Base-by-base conservation (phyloP, 1,140 invertebrate species). In the Camponotus vicinus region DNA sequence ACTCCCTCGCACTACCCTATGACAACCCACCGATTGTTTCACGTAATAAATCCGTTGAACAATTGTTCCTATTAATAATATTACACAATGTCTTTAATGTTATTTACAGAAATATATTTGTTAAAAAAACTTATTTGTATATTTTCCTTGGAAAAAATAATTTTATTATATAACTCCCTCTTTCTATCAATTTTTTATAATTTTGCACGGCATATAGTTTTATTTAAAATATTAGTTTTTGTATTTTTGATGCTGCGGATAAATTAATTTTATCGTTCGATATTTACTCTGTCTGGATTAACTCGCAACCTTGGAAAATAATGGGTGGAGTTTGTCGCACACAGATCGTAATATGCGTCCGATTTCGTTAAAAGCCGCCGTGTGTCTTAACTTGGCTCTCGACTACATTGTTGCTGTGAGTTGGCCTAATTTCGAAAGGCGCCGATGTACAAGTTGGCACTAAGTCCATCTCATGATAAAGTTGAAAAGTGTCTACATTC, bases 341-440 rank as follows among this genome's bases (percentile, higher is more conserved):
- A 45, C 63, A 40, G 6, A 15, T 40, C 37, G 63, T 75, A 84
- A 89, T 78, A 89, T 52, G 40, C 18, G 42, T 66, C 45, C 37
- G 64, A 71, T 82, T 66, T 55, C 64, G 59, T 89, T 87, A 87
- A 80, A 87, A 80, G 79, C 49, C 42, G 3, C 32, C 32, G 69
- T 59, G 59, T 70, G n/a, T 63, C 55, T 63, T 70, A 32, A 79
- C 66, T 89, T 90, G 88, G 89, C 89, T 85, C 86, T 64, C 64
- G 86, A 40, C 59, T 57, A 90, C 86, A 85, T 85, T 82, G 86
- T 89, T 82, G 21, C 59, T 57, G 59, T 15, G 75, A 85, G 84
- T 89, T 73, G 59, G 37, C 34, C 86, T 76, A 73, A 88, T 90
- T 90, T 90, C 88, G 73, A 79, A 87, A 87, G 52, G 57, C 45